phyloP scores from a whole-genome alignment of 2,797 vertebrate genomes.

The Sarcoramphus papa region DNA sequence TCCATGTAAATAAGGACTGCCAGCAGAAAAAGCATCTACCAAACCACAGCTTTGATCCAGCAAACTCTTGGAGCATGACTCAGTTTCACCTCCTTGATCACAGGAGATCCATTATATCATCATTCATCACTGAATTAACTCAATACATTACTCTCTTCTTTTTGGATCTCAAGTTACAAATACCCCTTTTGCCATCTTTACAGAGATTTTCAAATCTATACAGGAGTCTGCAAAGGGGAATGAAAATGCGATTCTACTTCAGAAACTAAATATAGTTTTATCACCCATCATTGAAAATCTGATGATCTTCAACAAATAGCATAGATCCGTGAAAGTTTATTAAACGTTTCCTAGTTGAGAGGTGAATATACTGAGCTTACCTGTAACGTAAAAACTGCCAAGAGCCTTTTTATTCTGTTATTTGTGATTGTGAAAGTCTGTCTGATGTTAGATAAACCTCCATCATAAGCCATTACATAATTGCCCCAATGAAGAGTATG shows the following conservation, averaged over 20 bases:
- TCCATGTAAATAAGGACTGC: background rate
- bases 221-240: background rate
- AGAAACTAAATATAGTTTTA: background rate
- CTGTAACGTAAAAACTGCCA: background rate
- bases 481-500: background rate
- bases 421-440: background rate
- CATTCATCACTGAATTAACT: background rate
- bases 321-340: background rate
- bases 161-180: background rate
- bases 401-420: background rate
- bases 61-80: background rate
- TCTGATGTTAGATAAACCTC: background rate
- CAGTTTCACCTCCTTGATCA: background rate
- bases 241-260: background rate
- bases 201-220: background rate
- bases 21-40: background rate
- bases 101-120: background rate
- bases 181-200: background rate
- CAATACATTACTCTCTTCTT: background rate
- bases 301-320: background rate
- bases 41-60: background rate
- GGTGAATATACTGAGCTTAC: background rate
- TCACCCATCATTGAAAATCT: background rate
- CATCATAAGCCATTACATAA: background rate
- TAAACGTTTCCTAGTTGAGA: background rate